These are phyloP conservation scores for Mastacembelus armatus DNA, from an alignment of 2,797 vertebrate genomes.

Conservation along the genomic window DNA sequence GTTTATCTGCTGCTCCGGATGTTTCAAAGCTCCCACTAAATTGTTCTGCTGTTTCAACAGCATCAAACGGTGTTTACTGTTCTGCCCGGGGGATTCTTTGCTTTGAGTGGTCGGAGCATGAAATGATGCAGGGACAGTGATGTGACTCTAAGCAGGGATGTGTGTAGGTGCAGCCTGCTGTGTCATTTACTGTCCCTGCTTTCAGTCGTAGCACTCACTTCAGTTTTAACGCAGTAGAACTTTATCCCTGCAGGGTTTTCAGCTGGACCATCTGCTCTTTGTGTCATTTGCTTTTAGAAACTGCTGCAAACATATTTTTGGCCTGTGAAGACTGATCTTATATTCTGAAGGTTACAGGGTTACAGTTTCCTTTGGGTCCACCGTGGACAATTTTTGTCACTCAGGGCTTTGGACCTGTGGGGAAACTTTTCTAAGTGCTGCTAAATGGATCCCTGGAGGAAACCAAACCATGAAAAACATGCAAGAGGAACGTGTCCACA, in stretches of 20 bases:
- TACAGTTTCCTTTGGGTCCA: no score
- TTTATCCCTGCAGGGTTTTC: not conserved
- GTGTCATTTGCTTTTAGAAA: no score
- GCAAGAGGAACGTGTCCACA: no score
- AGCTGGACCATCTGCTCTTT: no score
- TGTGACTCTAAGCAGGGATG: slow-evolving; percentile 32
- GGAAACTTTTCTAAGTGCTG: no score
- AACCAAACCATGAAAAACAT: no score
- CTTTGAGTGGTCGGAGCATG: slow-evolving; percentile 43
- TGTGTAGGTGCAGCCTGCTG: not conserved
- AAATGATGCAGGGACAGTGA: slow-evolving; percentile 30
- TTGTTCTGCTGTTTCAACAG: slow-evolving; percentile 27
- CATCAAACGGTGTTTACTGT: slow-evolving; percentile 53
- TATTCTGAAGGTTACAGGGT: no score
- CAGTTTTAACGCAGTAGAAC: not conserved
- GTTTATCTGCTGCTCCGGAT: slow-evolving; percentile 15
- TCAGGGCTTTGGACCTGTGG: no score
- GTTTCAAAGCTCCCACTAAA: slow-evolving; percentile 38
- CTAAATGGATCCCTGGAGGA: no score
- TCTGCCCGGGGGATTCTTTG: slow-evolving; percentile 19
- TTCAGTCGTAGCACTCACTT: not conserved
- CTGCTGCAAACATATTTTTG: no score
- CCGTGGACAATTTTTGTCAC: no score
- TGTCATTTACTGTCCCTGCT: not conserved
- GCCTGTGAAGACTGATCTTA: no score